Base-by-base conservation (phyloP, 2,888 invertebrate species). In the Drosophila nr. perissopoda region DNA sequence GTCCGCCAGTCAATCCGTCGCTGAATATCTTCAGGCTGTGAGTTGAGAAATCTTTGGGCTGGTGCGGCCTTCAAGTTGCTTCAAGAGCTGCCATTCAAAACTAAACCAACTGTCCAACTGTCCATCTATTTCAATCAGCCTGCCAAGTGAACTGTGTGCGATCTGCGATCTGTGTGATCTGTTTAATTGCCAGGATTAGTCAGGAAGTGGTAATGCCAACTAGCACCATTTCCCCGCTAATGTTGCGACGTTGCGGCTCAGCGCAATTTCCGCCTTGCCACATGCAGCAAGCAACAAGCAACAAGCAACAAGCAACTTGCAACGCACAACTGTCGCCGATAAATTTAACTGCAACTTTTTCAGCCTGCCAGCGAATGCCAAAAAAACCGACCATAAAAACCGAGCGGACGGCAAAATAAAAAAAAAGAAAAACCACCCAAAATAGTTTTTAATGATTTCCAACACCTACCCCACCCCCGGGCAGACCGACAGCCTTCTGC, bases 281-380 rank as follows among this genome's bases (percentile, higher is more conserved):
- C 40, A 38, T 29, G 18, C n/a, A 27, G 16, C 52, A 38, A 57
- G 64, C 69, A 29, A 53, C 66, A 11, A 33, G 10, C n/a, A 27
- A 29, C 38, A 36, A n/a, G 16, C n/a, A 27, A 21, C 52, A 38
- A 57, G 64, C 69, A 29, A 53, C 66, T 16, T 31, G 66, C 73
- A 56, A 54, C 52, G 63, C 68, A 69, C 89, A 89, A 89, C 91
- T 89, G 89, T 89, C 77, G 87, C 83, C 85, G 76, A 89, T 91
- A 91, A 89, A 89, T 89, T 91, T 86, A 40, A 76, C 64, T 68
- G 65, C 77, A 67, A 65, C 62, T 69, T 27, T 38, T 54, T 38
- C 70, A 40, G 36, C 66, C 48, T 18, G 58, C 61, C 27, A 38
- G 13, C 64, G 40, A 36, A 34, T 61, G 67, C 67, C 67, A 69